A percentile compares a stretch with the other conserved stretches of the same genome.
Conservation (phyloP, 2,888 invertebrate species). For the Laothoe populi region DNA sequence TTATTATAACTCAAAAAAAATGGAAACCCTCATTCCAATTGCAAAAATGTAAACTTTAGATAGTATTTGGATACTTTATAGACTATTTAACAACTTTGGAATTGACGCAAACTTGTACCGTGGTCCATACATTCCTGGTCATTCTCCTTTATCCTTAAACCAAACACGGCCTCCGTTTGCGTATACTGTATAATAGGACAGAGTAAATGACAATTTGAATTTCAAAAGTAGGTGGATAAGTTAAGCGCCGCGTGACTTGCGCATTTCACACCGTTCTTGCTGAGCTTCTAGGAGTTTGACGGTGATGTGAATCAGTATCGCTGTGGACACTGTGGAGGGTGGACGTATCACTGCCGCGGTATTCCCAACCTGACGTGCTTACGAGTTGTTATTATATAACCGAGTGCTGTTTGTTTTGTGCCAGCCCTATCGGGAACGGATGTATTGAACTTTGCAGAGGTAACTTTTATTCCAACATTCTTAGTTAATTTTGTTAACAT, state of each 20-base stretch:
- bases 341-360: conserved; percentile 49
- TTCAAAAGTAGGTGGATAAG: conserved; percentile 75
- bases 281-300: conserved; percentile 59
- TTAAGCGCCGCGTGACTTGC: conserved; percentile 78
- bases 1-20: too few relatives aligned
- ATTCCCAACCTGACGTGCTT: conserved; percentile 59
- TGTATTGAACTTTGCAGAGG: conserved; percentile 51
- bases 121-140: too few relatives aligned
- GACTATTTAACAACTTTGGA: too few relatives aligned
- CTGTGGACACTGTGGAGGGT: conserved; percentile 47
- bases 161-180: conserved; percentile 51
- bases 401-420: conserved; percentile 75
- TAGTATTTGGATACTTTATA: too few relatives aligned
- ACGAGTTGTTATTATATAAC: conserved; percentile 75
- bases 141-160: conserved; percentile 50
- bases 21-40: too few relatives aligned
- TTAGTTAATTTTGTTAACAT: conserved; percentile 31
- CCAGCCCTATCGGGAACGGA: conserved; percentile 50
- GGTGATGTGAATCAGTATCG: conserved; percentile 69
- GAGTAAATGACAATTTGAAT: conserved; percentile 73
- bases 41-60: too few relatives aligned
- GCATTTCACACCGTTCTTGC: conserved; percentile 76
- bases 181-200: conserved; percentile 64
- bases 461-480: conserved; percentile 40
- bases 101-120: too few relatives aligned